Base-by-base conservation (phyloP, 35 echinoderm and acorn worm species). In the Heliocidaris erythrogramma region DNA sequence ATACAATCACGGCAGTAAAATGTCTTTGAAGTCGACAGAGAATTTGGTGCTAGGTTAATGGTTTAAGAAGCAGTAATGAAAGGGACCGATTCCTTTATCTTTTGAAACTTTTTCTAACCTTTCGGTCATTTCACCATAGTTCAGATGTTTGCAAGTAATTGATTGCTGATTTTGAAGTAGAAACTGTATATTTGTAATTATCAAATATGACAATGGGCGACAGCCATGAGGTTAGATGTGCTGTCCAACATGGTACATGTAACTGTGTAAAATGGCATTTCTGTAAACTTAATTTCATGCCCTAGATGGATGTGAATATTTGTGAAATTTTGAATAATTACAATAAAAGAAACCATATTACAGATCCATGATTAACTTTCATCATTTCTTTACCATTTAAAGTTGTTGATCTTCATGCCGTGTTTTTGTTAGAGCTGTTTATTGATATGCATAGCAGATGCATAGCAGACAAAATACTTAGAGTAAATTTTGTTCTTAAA, bases 271-370 rank as follows among this genome's bases (percentile, higher is more conserved):
- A 60, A 60, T 12, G 59, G 59, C 59, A 21, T 78, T 78, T 78
- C 18, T 78, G 21, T 1, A 5, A 21, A 69, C 0, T 78, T 78
- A 24, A 78, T 78, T 27, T 78, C 65, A n/a, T 78, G 65, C 65
- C 27, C 21, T 5, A 78, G 65, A 78, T 78, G 27, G 65, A 78
- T 78, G 65, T 78, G 65, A 27, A 78, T 78, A 78, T 4, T 78
- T 78, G 65, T 78, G 65, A 27, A 56, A 78, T 78, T 78, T 78
- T 78, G 65, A 78, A 27, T 4, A 78, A 78, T 78, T 27, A 27
- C 65, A 78, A 78, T 78, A 78, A 78, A 78, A 78, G 65, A 78
- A 78, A 78, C 65, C n/a, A 78, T 78, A 78, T 78, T 78, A n/a
- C 65, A 78, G 65, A 78, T 27, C 65, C 7, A 24, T 78, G 27